Conservation (phyloP, 2,888 invertebrate genomes). For the Harpalus rufipes region DNA sequence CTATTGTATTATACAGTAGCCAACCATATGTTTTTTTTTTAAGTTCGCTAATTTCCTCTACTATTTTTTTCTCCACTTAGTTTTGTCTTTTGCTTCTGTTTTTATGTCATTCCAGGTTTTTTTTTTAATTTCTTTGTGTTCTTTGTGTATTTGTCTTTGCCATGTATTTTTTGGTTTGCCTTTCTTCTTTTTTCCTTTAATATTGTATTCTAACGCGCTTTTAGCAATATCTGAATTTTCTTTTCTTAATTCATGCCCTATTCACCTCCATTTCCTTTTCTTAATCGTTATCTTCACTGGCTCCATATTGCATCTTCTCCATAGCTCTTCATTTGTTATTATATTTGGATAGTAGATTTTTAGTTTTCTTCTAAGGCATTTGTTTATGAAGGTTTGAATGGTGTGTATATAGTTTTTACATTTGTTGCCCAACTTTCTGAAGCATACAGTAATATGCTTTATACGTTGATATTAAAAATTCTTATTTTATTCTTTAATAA, state of each 20-base stretch:
- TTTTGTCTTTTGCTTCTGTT: not conserved
- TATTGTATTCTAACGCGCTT: not conserved
- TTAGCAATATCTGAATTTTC: not conserved
- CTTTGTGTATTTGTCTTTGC: slow-evolving; percentile 2
- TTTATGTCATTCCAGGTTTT: not conserved
- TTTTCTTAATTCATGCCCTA: not conserved
- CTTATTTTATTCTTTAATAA: not conserved
- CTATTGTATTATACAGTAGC: not conserved
- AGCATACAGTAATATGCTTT: not conserved
- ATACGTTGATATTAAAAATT: not conserved
- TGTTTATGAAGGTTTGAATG: not conserved
- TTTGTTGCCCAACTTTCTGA: not conserved
- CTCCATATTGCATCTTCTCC: not conserved
- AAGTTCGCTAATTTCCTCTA: not conserved
- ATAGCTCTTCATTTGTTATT: not conserved
- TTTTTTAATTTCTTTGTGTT: not conserved
- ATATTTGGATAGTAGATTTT: not conserved
- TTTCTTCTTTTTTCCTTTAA: not conserved
- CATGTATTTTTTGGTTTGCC: not conserved
- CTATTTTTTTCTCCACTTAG: slow-evolving; percentile 8
- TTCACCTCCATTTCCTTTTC: not conserved
- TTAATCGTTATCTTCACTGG: not conserved
- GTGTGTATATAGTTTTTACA: not conserved
- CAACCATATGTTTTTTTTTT: slow-evolving; percentile 1
- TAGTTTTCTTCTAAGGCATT: slow-evolving; percentile 1